Evolutionary conservation across 1,140 invertebrate species (phyloP), one percentile per base, ranked within the genome.

Genomic region (Paralvinella palmiformis): DNA sequence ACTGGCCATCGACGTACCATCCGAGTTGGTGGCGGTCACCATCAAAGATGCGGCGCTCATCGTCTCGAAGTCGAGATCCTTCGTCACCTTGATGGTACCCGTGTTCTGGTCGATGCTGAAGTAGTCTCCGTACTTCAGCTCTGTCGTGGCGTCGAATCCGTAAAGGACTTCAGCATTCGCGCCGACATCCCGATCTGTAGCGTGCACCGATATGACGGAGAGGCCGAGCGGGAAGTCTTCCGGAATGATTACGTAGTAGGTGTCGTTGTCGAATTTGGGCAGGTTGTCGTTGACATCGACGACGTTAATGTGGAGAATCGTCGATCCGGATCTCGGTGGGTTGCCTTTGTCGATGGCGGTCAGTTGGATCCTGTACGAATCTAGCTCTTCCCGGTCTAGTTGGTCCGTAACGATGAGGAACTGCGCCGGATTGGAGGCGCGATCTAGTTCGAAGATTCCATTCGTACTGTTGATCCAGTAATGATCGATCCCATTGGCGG

Each of bases 261-360:
- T 84, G 68, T 89, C 91, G 75, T 94, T 90, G 72, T 92, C 91
- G 80, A 97, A 97, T 60, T 92, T 87, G 3, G 94, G 94, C 64
- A 92, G 90, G 78, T 96, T 96, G 81, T 98, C 94, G 77, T 98
- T 98, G 3, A 95, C 91, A 79, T 98, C 94, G 7, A 84, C 75
- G 1, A 91, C 85, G 81, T 81, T 62, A 3, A 98, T 85, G 1
- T 83, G 84, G 0, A 97, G 88, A 2, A 85, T 89, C 0, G 90
- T 87, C 3, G 87, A 88, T 86, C 68, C 88, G 44, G 89, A 90
- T 33, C 89, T 84, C 0, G 88, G 85, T 1, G 91, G 91, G 15
- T 87, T 88, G 13, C 94, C 94, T 71, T 87, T 86, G 76, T 95
- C 91, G 53, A 68, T 71, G n/a, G 82, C 82, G 0, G 87, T 84